Evolutionary conservation across 2,113 vertebrate species (phyloP), one percentile per base, ranked within the genome.

Genomic region (Balaeniceps rex): DNA sequence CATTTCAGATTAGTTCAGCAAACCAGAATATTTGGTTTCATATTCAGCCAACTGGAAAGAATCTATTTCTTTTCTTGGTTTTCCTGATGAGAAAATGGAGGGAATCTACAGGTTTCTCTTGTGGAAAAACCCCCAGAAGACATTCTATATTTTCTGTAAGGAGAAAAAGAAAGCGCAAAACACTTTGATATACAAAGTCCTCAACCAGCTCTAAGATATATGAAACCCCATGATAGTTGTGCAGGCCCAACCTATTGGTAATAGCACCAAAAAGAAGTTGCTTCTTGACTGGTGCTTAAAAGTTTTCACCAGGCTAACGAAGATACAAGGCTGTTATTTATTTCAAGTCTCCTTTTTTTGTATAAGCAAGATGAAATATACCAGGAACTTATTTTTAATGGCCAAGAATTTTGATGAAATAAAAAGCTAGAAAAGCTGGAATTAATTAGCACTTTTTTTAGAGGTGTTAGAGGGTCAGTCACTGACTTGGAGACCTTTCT

Each of bases 11-110:
- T 88, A 82, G 68, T 87, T 96, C 46, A 91, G 58, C 60, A 94
- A 93, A 88, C 46, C 71, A 88, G 91, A 91, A 90, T 92, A 77
- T 95, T 95, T 74, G 40, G 80, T 83, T 96, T 96, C 72, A 22
- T 78, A 78, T 77, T 63, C 68, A 94, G 42, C 66, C 80, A 95
- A 81, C 54, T 58, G 40, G 46, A 96, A 90, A 91, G 28, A 70
- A 86, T 86, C 14, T 68, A 25, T 72, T 88, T 64, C 10, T 91
- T 93, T 94, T 77, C 44, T 52, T 71, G 26, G 21, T 91, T 95
- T 87, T 89, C 49, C 42, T 46, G 46, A 63, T 74, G 58, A 11
- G 40, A 90, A 78, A 83, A 70, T 46, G 16, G 40, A 92, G 29
- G 10, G 18, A 68, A 88, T 69, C 47, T 65, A 44, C 22, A 63